Evolutionary conservation across 2,888 invertebrate genomes (phyloP), one percentile per base, ranked within the genome.

Genomic region (Marasmarcha lunaedactyla): DNA sequence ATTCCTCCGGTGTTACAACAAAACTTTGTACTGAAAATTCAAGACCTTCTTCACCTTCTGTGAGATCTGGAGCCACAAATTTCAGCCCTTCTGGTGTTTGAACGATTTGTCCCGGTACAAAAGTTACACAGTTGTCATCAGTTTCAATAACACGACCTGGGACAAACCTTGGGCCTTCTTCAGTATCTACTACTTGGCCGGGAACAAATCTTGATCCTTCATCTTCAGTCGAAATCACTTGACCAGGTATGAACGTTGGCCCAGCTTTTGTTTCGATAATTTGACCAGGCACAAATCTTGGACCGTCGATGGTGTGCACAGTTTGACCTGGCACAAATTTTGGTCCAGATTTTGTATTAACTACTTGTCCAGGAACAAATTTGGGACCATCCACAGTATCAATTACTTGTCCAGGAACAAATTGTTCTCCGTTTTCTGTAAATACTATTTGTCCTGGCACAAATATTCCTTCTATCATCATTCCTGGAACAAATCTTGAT

Each of bases 321-420:
- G 91, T 90, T 71, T 91, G 91, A 5, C 91, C 92, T 1, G 92
- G 84, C 7, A 85, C 84, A 54, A 89, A 89, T 56, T 89, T 89
- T 0, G 86, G 84, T 5, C 89, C 89, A 35, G 81, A 84, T 55
- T 86, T 84, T 1, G 89, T 89, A 53, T 90, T 89, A 0, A 91
- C 89, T 52, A 91, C 88, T 73, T 91, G 90, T 1, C 92, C 92
- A 2, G 92, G 90, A 11, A 92, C 90, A 61, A 92, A 92, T 61
- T 91, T 90, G 0, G 88, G 87, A 14, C 88, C 88, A 49, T 87
- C 87, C 36, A 84, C 77, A 1, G 89, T 89, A 51, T 89, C 89
- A n/a, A 90, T 87, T 0, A 90, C 88, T 71, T 90, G 89, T 0
- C 90, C 90, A 0, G 89, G 89, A 2, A 90, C 87, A 54, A 90